These are phyloP conservation scores for Apostichopus japonicus DNA, from an alignment of 35 echinoderm and acorn worm genomes.

Conservation along the genomic window DNA sequence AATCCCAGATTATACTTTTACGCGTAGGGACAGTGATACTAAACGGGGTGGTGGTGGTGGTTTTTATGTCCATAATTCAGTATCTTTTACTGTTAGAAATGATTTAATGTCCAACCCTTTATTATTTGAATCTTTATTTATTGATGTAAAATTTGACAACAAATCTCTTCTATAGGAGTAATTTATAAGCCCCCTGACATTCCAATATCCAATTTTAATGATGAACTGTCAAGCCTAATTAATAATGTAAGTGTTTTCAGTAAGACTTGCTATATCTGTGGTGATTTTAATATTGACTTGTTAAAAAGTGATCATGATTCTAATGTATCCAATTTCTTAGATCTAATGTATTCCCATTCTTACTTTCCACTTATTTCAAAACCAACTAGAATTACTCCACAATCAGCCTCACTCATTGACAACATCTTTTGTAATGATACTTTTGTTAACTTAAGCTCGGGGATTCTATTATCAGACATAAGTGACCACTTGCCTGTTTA, in stretches of 20 bases:
- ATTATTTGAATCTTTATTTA: constrained; percentile 26
- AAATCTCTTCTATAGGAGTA: not conserved
- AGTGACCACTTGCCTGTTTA: constrained; percentile 25
- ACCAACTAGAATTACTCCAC: not conserved
- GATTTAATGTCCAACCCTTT: not conserved
- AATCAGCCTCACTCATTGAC: constrained; percentile 12
- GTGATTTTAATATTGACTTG: constrained; percentile 39
- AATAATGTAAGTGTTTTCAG: not conserved
- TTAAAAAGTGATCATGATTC: not conserved
- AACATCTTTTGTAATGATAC: constrained; percentile 44
- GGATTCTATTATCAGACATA: constrained; percentile 29
- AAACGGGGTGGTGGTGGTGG: constrained; percentile 23
- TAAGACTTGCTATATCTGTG: not conserved
- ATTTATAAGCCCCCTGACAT: constrained; percentile 15
- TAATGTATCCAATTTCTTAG: not conserved
- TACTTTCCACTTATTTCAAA: constrained; percentile 14
- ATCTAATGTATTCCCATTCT: constrained; percentile 25
- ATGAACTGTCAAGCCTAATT: not conserved
- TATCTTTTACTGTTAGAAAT: constrained; percentile 18
- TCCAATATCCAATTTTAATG: not conserved
- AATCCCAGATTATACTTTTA: constrained; percentile 1
- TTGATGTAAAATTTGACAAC: not conserved
- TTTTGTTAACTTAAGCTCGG: not conserved
- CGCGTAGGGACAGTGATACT: not conserved
- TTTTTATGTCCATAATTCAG: constrained; percentile 10